Evolutionary conservation across 2,888 invertebrate species (phyloP).

Genomic region (Rhodophaea formosa): DNA sequence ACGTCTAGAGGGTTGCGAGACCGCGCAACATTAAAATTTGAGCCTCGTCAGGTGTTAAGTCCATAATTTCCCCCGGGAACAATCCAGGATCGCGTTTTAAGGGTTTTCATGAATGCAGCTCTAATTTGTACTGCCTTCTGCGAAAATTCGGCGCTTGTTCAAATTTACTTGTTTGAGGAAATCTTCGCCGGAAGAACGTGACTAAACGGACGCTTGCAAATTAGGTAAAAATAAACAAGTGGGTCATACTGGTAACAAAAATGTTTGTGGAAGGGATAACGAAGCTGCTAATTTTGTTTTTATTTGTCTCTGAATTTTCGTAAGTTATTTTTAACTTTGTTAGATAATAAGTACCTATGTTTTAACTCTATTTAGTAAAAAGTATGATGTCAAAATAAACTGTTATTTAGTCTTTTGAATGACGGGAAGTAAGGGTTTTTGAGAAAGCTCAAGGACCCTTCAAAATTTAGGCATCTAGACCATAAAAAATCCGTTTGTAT

Average conservation of each 20-base stretch:
- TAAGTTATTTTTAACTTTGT: too few species aligned
- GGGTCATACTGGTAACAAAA: neutral
- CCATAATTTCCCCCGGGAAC: constrained; percentile 79
- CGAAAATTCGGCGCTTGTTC: constrained; percentile 37
- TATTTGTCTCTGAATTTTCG: neutral
- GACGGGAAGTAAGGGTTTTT: too few species aligned
- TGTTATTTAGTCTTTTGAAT: too few species aligned
- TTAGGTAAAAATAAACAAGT: neutral
- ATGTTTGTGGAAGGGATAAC: neutral
- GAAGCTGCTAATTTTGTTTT: neutral
- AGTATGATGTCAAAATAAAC: too few species aligned
- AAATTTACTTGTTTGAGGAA: constrained; percentile 45
- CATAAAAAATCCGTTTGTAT: too few species aligned
- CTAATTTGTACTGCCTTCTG: constrained; percentile 63
- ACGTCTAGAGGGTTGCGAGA: constrained; percentile 49
- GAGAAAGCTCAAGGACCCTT: too few species aligned
- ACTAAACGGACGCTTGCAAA: neutral
- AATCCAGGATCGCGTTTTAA: constrained; percentile 74
- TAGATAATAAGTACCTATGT: too few species aligned
- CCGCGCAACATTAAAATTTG: constrained; percentile 74
- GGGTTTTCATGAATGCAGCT: constrained; percentile 71
- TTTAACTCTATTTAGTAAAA: too few species aligned
- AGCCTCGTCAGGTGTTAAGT: constrained; percentile 79
- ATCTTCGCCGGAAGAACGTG: constrained; percentile 31
- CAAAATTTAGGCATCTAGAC: too few species aligned